Conservation (phyloP, 2,113 vertebrate genomes). For the Microtus ochrogaster region DNA sequence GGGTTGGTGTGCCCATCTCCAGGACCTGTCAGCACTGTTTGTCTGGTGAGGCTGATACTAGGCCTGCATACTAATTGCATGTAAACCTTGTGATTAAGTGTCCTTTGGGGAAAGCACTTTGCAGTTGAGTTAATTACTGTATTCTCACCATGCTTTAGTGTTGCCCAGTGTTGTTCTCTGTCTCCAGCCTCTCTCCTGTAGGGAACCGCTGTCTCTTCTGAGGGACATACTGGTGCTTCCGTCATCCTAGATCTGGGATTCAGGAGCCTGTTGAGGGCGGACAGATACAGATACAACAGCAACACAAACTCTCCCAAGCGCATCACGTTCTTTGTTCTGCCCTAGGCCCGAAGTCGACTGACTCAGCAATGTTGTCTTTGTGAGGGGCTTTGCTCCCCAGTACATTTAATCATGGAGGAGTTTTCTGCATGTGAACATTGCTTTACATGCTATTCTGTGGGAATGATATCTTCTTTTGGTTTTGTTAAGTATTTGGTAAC, state of each 20-base stretch:
- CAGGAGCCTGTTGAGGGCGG: neutral
- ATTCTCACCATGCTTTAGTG: neutral
- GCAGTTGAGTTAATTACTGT: neutral
- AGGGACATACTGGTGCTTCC: neutral
- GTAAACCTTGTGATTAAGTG: neutral
- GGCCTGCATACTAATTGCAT: neutral
- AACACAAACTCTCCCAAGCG: neutral
- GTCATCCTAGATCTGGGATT: neutral
- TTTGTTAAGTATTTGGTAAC: constrained; percentile 34
- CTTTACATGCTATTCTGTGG: neutral
- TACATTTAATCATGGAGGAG: neutral
- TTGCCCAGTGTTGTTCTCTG: neutral
- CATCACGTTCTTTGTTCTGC: neutral
- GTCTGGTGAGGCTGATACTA: neutral
- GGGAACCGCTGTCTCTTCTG: neutral
- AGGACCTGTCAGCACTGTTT: neutral
- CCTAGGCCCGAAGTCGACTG: neutral
- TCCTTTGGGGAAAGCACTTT: neutral
- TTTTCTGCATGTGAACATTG: neutral
- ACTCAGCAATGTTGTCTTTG: neutral
- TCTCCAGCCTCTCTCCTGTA: neutral
- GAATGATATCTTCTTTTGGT: neutral
- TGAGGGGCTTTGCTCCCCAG: neutral
- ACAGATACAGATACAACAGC: neutral
- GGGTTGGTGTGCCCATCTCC: neutral